These are phyloP conservation scores for Nothocercus julius DNA, from an alignment of 2,113 vertebrate genomes.

Conservation along the genomic window DNA sequence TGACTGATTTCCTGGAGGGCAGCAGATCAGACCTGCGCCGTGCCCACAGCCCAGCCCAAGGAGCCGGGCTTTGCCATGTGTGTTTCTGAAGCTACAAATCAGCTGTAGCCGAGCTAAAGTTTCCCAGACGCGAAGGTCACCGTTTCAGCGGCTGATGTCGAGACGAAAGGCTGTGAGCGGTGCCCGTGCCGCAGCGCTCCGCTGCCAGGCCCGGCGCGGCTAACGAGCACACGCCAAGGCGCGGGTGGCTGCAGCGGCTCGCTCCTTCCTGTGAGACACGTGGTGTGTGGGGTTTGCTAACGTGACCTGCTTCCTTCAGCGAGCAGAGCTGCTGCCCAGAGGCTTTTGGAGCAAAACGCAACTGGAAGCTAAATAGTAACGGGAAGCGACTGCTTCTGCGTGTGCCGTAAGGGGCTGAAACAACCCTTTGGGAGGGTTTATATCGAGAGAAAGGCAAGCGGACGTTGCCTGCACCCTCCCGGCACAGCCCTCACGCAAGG, in stretches of 20 bases:
- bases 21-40: not conserved
- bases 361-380: not conserved
- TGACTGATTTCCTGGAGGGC: not conserved
- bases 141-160: not conserved
- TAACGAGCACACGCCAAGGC: not conserved
- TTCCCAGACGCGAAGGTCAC: not conserved
- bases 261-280: not conserved
- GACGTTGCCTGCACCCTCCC: too few species aligned
- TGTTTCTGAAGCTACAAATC: not conserved
- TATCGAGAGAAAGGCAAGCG: not conserved
- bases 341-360: not conserved
- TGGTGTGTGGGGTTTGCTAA: not conserved
- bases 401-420: not conserved
- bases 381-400: not conserved
- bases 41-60: fast-evolving
- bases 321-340: not conserved
- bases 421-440: too few species aligned
- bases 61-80: not conserved
- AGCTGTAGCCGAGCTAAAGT: not conserved
- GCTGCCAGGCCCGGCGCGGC: not conserved
- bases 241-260: not conserved
- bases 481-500: too few species aligned
- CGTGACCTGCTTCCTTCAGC: too few species aligned
- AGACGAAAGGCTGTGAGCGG: not conserved
- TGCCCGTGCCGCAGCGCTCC: not conserved